Evolutionary conservation across 1,140 invertebrate genomes (phyloP), one percentile per base, ranked within the genome.

Genomic region (Steinernema khuongi): DNA sequence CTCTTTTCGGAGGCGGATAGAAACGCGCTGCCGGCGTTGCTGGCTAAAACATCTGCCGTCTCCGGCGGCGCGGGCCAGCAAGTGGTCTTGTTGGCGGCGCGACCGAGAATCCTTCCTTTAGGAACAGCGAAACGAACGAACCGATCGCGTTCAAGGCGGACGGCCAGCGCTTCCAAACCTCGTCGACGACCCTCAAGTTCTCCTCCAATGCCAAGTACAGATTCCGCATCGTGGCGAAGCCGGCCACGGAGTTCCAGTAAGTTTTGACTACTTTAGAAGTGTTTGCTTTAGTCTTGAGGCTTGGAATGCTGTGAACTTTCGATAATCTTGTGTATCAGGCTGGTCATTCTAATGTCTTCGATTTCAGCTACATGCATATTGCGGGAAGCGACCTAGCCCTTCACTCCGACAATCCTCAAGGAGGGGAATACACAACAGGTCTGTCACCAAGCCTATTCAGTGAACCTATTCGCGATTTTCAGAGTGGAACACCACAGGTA

Each of bases 361-460:
- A n/a, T 26, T 60, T 60, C 22, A 60, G 50, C 19, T 60, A 60
- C 26, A 60, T 60, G 50, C 50, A 60, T 22, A 60, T 60, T 60
- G 50, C 50, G 14, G 50, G 50, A 22, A 60, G 50, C 50, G 50
- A 60, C 26, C 50, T 60, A 7, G 50, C 50, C 26, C 50, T 60
- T 2, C 50, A 60, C 19, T 17, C 50, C 50, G 50, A 60, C 50
- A 60, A 60, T 60, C 50, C 50, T 11, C 50, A 60, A 26, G 26
- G 50, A 14, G 50, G 50, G 7, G 50, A 60, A 22, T 60, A 60
- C 50, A 60, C 50, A 26, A 60, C 50, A 7, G n/a, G n/a, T n/a
- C n/a, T n/a, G n/a, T n/a, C n/a, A n/a, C n/a, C n/a, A n/a, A n/a
- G n/a, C n/a, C n/a, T n/a, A n/a, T n/a, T n/a, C n/a, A n/a, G n/a